phyloP scores from a whole-genome alignment of 2,888 invertebrate species.

The Nycteola revayana region DNA sequence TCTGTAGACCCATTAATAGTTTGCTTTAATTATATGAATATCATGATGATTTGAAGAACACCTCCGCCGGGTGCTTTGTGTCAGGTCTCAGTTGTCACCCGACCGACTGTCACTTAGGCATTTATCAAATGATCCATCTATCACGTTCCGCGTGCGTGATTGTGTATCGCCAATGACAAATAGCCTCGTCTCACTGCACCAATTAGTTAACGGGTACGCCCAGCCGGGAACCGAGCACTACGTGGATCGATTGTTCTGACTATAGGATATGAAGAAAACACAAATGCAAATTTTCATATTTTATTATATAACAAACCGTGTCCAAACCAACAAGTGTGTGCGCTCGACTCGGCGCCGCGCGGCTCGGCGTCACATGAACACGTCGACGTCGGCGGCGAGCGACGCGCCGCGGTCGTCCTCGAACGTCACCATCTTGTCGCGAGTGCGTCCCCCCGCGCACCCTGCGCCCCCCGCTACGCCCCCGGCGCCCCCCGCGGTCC shows the following conservation, averaged over 20 bases:
- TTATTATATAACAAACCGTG: slow-evolving; percentile 63
- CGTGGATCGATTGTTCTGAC: neutral
- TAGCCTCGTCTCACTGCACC: neutral
- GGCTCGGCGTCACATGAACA: slow-evolving; percentile 88
- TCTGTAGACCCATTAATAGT: too few species aligned
- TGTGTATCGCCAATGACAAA: slow-evolving; percentile 1
- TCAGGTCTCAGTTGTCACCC: too few species aligned
- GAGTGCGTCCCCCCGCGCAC: slow-evolving; percentile 33
- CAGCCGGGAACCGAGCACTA: neutral
- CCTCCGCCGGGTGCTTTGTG: too few species aligned
- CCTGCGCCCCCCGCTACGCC: too few species aligned
- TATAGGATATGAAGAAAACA: slow-evolving; percentile 20
- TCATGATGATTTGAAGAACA: too few species aligned
- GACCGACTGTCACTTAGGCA: slow-evolving; percentile 30
- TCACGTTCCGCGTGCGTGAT: neutral
- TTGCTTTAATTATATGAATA: too few species aligned
- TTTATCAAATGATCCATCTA: slow-evolving; percentile 57
- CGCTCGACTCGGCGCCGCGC: neutral
- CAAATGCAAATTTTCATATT: slow-evolving; percentile 37
- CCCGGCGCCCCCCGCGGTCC: slow-evolving; percentile 44
- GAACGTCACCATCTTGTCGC: slow-evolving; percentile 54
- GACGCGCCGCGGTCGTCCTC: slow-evolving; percentile 29
- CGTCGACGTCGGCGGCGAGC: slow-evolving; percentile 81
- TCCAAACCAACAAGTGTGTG: slow-evolving; percentile 45
- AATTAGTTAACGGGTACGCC: slow-evolving; percentile 1